Conservation (phyloP, 2,888 invertebrate species). For the Clitarchus hookeri region DNA sequence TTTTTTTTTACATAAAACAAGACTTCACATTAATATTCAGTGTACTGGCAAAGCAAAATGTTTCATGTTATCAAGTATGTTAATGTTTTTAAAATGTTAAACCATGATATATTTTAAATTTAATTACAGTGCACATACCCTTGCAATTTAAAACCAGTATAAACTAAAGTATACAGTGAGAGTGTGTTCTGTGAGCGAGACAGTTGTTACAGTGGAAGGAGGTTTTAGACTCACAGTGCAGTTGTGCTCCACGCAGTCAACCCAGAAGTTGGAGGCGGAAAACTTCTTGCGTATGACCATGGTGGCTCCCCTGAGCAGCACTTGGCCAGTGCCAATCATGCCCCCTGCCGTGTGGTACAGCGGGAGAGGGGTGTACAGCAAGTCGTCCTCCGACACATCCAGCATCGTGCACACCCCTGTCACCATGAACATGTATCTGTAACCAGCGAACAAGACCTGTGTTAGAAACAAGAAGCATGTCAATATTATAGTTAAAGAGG, state of each 20-base stretch:
- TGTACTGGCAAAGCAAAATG: too few species aligned
- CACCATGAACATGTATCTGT: constrained; percentile 54
- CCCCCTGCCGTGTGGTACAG: constrained; percentile 58
- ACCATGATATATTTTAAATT: too few species aligned
- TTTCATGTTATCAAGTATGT: too few species aligned
- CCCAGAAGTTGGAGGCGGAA: constrained; percentile 57
- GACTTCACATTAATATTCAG: too few species aligned
- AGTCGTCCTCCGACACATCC: constrained; percentile 52
- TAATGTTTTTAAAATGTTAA: too few species aligned
- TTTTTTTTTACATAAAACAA: too few species aligned
- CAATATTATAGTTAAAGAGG: too few species aligned
- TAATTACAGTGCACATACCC: too few species aligned
- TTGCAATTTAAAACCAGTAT: too few species aligned
- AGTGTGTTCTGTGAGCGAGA: neutral
- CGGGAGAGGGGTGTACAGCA: constrained; percentile 56
- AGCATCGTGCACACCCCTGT: constrained; percentile 52
- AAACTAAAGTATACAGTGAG: too few species aligned
- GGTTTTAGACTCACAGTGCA: constrained; percentile 53
- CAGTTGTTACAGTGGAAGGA: neutral
- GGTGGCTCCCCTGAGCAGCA: constrained; percentile 53
- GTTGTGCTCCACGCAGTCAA: constrained; percentile 55
- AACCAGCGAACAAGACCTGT: constrained; percentile 33
- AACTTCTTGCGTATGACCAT: constrained; percentile 55
- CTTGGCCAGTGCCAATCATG: constrained; percentile 55
- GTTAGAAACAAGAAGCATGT: too few species aligned